These are phyloP conservation scores for Iguana delicatissima DNA, from an alignment of 2,797 vertebrate genomes.

Conservation along the genomic window DNA sequence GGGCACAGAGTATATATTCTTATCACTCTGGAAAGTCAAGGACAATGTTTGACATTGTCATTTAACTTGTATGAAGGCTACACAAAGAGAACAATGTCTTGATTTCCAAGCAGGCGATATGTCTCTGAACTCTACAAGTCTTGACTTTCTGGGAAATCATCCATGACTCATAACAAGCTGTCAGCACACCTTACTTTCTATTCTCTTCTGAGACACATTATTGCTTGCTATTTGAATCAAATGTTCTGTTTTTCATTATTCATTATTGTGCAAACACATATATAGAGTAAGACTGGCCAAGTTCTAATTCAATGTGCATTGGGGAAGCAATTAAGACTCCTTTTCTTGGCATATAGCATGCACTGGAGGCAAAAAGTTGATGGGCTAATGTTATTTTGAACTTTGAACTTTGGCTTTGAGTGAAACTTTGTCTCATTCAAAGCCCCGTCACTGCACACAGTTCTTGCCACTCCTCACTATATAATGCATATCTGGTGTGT, in stretches of 20 bases:
- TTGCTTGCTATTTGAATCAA: neutral
- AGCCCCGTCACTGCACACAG: neutral
- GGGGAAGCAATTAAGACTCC: neutral
- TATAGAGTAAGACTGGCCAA: neutral
- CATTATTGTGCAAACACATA: constrained; percentile 7
- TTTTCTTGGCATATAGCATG: neutral
- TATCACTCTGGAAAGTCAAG: neutral
- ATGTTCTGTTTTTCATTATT: neutral
- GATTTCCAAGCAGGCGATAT: fast-evolving
- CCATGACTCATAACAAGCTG: neutral
- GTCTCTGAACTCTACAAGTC: neutral
- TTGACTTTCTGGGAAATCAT: neutral
- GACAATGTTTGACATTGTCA: neutral
- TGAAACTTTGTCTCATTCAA: neutral
- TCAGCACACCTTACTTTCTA: constrained; percentile 2
- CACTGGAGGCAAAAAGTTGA: neutral
- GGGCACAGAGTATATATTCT: neutral
- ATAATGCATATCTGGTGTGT: neutral
- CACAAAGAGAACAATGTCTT: neutral
- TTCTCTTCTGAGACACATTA: neutral
- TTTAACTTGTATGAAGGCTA: neutral
- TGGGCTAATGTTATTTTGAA: neutral
- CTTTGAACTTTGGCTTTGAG: neutral
- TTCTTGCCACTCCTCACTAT: neutral
- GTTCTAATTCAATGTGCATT: neutral